Evolutionary conservation across 2,113 vertebrate genomes (phyloP).

Genomic region (Nesogale talazaci): DNA sequence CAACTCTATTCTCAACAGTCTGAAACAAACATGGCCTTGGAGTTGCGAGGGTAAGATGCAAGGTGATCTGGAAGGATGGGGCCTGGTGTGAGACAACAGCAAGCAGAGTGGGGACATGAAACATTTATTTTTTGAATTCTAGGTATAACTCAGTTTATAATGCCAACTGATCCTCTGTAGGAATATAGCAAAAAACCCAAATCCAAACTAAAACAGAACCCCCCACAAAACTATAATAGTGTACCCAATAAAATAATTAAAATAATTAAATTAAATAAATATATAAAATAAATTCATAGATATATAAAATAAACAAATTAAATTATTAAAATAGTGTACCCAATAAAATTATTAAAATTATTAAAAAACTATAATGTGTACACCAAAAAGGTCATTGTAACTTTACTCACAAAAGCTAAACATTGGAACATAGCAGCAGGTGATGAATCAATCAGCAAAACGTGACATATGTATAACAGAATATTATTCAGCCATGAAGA

Average conservation of each 20-base stretch:
- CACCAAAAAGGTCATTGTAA: background rate
- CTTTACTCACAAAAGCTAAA: background rate
- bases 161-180: background rate
- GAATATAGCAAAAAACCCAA: no score
- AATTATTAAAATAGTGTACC: no score
- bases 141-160: background rate
- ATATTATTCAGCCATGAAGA: background rate
- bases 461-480: background rate
- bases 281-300: no score
- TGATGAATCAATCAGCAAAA: background rate
- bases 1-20: conserved; percentile 56
- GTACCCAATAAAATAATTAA: no score
- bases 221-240: no score
- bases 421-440: background rate
- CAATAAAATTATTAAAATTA: no score
- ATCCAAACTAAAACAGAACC: no score
- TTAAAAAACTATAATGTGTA: no score
- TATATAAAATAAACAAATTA: no score
- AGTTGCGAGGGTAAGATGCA: conserved; percentile 55
- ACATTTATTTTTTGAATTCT: background rate
- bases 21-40: conserved; percentile 62
- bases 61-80: conserved; percentile 1
- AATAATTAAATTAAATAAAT: no score
- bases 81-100: conserved; percentile 49
- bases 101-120: conserved; percentile 51